Percentiles rank a stretch among this genome's conserved stretches.
Conservation (phyloP, 1,140 invertebrate species). For the Pogonomyrmex californicus region DNA sequence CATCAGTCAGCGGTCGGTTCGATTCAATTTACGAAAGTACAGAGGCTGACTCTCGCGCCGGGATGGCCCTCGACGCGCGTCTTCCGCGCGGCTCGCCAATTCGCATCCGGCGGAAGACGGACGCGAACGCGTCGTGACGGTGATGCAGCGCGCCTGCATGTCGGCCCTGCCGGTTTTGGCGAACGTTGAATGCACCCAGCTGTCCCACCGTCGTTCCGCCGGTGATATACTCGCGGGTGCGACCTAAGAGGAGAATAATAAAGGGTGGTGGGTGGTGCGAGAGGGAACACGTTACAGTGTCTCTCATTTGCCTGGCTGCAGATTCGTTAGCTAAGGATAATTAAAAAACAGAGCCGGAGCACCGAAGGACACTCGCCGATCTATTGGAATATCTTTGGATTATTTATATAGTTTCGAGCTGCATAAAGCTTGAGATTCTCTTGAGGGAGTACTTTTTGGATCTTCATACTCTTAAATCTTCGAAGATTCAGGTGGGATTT, state of each 20-base stretch:
- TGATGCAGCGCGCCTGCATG: conserved; percentile 6
- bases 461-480: neutral
- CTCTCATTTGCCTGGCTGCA: conserved; percentile 41
- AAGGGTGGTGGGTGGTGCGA: conserved; percentile 31
- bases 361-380: neutral
- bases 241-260: conserved; percentile 66
- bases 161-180: conserved; percentile 29
- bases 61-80: conserved; percentile 1
- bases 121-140: neutral
- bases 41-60: conserved; percentile 51
- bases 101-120: conserved; percentile 4
- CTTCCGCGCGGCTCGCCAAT: conserved; percentile 57
- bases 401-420: neutral
- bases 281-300: conserved; percentile 44
- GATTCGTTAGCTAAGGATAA: neutral
- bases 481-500: neutral
- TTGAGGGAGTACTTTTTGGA: neutral
- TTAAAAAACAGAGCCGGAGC: neutral
- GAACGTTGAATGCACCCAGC: conserved; percentile 47
- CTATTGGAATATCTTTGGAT: neutral
- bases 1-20: conserved; percentile 8
- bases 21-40: conserved; percentile 72
- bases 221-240: conserved; percentile 67
- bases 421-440: neutral
- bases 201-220: conserved; percentile 44